Conservation (phyloP, 2,113 vertebrate genomes). For the Pseudolaguvia tuberculata region DNA sequence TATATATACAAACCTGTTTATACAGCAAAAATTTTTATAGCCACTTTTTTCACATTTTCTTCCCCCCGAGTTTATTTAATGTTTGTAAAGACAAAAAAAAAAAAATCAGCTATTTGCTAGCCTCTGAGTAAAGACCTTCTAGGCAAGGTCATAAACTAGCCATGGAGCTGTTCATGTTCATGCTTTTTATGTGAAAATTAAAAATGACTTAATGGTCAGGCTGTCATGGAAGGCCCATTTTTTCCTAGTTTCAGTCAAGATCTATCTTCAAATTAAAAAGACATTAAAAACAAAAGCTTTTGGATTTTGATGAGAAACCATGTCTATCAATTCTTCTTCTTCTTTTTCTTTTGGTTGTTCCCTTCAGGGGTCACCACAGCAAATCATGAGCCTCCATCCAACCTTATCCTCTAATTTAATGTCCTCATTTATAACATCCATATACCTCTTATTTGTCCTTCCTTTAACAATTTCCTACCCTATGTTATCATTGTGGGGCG, state of each 20-base stretch:
- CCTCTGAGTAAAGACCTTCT: slow-evolving; percentile 56
- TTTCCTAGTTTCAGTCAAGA: background rate
- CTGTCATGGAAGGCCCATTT: background rate
- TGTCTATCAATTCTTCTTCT: background rate
- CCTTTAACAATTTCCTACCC: too few relatives aligned
- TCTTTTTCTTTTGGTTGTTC: too few relatives aligned
- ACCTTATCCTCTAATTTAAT: too few relatives aligned
- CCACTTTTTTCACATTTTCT: slow-evolving; percentile 38
- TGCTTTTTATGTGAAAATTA: slow-evolving; percentile 26
- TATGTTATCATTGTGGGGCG: background rate
- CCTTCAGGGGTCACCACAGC: too few relatives aligned
- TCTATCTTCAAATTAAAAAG: background rate
- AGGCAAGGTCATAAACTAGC: slow-evolving; percentile 46
- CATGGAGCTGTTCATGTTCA: slow-evolving; percentile 1
- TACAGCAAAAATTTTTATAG: slow-evolving; percentile 68
- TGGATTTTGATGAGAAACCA: background rate
- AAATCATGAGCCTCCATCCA: too few relatives aligned
- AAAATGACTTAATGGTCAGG: background rate
- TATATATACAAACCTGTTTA: slow-evolving; percentile 62
- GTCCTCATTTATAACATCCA: too few relatives aligned
- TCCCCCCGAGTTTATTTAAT: slow-evolving; percentile 63
- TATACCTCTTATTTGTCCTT: too few relatives aligned
- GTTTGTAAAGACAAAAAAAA: slow-evolving; percentile 43
- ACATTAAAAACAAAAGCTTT: background rate
- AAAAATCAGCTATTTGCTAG: background rate